Base-by-base conservation (phyloP, 2,797 vertebrate species). In the Galagoides demidoff region DNA sequence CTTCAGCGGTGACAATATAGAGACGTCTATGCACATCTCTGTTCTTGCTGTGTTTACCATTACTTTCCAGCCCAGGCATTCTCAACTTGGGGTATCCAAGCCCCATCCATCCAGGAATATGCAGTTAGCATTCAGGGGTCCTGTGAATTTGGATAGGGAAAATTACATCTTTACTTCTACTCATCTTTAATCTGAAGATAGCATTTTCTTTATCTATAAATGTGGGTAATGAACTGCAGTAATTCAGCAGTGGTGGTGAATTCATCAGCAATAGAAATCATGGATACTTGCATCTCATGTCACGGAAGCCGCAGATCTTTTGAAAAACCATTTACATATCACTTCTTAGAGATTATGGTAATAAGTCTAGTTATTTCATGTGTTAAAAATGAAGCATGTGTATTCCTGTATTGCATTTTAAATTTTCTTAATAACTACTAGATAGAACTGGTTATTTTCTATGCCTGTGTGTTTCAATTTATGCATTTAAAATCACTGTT, bases 381-480 rank as follows among this genome's bases (percentile, higher is more conserved):
- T 82, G 63, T 91, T 95, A 73, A 90, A 83, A 90, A 85, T 49
- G 63, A 92, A 81, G 31, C 31, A 29, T 45, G 63, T 88, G 4
- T 59, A 29, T 86, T 84, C 31, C 23, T 37, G 19, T 82, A 29
- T 79, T 63, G n/a, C 11, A 52, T 78, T 96, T 94, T 74, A 19
- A 92, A 55, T 94, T 57, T 45, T 94, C 82, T 90, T 96, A 85
- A 66, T 85, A 85, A 55, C 63, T 79, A 29, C 37, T 20, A 95
- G 71, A 34, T 45, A 45, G 49, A 68, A 73, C 20, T 85, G 34
- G 17, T 63, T 87, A 61, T 76, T 94, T 94, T 89, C 31, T 92
- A 5, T 87, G 23, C 74, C 23, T 43, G 6, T 82, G 16, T 89
- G 57, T 85, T 96, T 96, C 84, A 93, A 66, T 59, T 84, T 64